Base-by-base conservation (phyloP, 2,888 invertebrate species). In the Thereva nobilitata region DNA sequence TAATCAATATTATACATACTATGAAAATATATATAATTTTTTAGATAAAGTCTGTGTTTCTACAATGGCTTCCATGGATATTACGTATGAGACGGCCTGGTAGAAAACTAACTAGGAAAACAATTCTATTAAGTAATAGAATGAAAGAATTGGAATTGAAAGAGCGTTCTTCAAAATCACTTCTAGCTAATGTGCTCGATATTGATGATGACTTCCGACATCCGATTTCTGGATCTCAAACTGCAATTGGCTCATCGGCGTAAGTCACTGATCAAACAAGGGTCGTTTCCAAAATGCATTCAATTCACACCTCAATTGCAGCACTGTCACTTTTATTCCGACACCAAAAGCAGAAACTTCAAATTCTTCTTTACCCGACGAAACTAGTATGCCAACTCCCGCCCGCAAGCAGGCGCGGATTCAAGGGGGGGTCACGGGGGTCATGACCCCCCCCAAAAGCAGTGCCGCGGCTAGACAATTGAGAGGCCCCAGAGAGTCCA, bases 41-140 rank as follows among this genome's bases (percentile, higher is more conserved):
- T 44, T 82, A 98, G 98, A 92, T 97, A 77, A 93, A 94, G 83
- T 89, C 91, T 75, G 88, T 97, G 76, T 93, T 99, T 82, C 89
- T 98, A 74, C 94, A 95, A 86, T 97, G 97, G 96, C 86, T 98
- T 79, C 98, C 98, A 70, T 96, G 95, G 93, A 87, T 96, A 72
- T 84, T 98, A 77, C 87, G 97, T 69, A 97, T 99, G 97, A 89
- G 90, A 77, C 88, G 97, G 77, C 98, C 97, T 50, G 96, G 95
- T 63, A 94, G 93, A 84, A 94, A 95, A 82, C 93, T 95, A 76
- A 92, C 94, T 68, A 85, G 93, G 74, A 94, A 95, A 83, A 91
- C 91, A 70, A 91, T 95, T 76, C 86, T 93, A 83, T 90, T 93
- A 89, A 90, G 89, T 79, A 92, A 92, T 79, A 87, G 93, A 75